A percentile compares a stretch with the other conserved stretches of the same genome.
Conservation (phyloP, 1,140 invertebrate species). For the Aphidius ervi region DNA sequence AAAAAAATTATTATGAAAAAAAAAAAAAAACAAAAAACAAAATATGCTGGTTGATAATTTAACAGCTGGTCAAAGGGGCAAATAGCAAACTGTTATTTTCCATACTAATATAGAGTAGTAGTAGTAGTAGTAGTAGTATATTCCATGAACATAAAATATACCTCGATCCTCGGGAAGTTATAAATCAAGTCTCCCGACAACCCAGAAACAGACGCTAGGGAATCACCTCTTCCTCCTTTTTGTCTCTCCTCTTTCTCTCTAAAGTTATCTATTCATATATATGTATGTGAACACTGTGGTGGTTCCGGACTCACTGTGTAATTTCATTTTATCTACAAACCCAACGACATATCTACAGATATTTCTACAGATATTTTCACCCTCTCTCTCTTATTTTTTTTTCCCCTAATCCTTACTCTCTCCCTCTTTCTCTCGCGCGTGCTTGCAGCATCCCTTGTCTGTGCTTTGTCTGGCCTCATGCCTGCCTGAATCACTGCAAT, state of each 20-base stretch:
- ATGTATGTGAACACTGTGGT: neutral
- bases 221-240: constrained; percentile 22
- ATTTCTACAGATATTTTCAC: constrained; percentile 9
- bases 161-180: constrained; percentile 35
- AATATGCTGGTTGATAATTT: too few species aligned
- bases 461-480: too few species aligned
- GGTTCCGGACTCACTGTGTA: constrained; percentile 25
- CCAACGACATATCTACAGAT: constrained; percentile 11
- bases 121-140: constrained; percentile 5
- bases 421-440: neutral
- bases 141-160: constrained; percentile 31
- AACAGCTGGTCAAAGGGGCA: constrained; percentile 15
- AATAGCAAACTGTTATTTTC: constrained; percentile 8
- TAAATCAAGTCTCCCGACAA: constrained; percentile 37
- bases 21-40: too few species aligned
- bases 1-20: too few species aligned
- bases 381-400: neutral
- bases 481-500: too few species aligned
- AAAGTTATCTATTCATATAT: constrained; percentile 4
- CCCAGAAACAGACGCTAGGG: constrained; percentile 36
- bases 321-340: constrained; percentile 40
- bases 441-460: neutral
- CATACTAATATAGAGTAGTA: constrained; percentile 14
- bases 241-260: constrained; percentile 8
- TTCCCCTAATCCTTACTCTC: neutral